phyloP scores from a whole-genome alignment of 1,140 invertebrate genomes.

The Trichoplusia ni region DNA sequence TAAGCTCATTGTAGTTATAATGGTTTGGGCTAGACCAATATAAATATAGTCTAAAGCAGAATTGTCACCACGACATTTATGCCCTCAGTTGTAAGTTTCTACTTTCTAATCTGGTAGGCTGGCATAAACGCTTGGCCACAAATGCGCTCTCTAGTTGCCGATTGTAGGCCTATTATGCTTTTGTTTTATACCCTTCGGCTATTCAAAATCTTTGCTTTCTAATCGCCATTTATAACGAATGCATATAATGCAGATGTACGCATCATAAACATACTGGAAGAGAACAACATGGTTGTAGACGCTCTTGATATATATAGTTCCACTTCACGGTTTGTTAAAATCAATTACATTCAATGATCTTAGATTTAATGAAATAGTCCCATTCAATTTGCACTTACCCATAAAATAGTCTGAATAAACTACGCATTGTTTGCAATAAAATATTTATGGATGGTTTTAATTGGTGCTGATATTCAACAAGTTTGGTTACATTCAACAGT shows the following conservation, averaged over 20 bases:
- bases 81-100: slow-evolving; percentile 52
- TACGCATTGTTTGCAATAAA: too few relatives aligned
- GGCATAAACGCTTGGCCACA: slow-evolving; percentile 56
- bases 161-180: slow-evolving; percentile 54
- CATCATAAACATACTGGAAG: not conserved
- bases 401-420: too few relatives aligned
- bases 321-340: too few relatives aligned
- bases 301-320: too few relatives aligned
- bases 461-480: too few relatives aligned
- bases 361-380: too few relatives aligned
- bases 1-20: too few relatives aligned
- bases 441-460: too few relatives aligned
- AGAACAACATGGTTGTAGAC: too few relatives aligned
- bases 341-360: too few relatives aligned
- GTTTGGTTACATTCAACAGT: too few relatives aligned
- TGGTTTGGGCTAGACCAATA: not conserved
- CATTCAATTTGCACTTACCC: too few relatives aligned
- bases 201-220: slow-evolving; percentile 57
- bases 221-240: slow-evolving; percentile 47
- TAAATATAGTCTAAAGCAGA: slow-evolving; percentile 17
- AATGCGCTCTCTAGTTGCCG: slow-evolving; percentile 53
- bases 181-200: slow-evolving; percentile 60
- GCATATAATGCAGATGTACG: not conserved
- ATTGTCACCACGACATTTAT: slow-evolving; percentile 44
- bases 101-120: slow-evolving; percentile 69